Base-by-base conservation (phyloP, 53 echinoderm and acorn worm species). In the Crossaster papposus region DNA sequence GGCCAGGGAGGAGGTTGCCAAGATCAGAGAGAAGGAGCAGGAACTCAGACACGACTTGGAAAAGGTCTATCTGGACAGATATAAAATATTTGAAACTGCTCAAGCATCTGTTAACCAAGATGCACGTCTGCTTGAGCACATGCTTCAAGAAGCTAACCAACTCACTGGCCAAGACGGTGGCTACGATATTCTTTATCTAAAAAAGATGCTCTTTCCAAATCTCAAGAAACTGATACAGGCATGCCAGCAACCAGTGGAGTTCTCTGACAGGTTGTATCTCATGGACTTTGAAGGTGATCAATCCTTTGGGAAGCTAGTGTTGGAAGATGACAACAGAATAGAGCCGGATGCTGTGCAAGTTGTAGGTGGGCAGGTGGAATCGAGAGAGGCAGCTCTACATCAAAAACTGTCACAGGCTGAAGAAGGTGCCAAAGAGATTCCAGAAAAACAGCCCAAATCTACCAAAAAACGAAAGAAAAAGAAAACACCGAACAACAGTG, bases 201-300 rank as follows among this genome's bases (percentile, higher is more conserved):
- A 78, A 22, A 17, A 24, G n/a, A 78, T 33, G 51, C 78, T 78
- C 20, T 44, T 51, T 24, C 24, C 31, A 17, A 78, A 78, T 37
- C 50, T 78, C 51, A 28, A 37, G 13, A 44, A 78, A 78, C 38
- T 78, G 12, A 78, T 34, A 14, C 24, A 78, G 50, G 17, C 44
- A 44, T 44, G 44, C 44, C 6, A 50, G 24, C 26, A 50, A 3
- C 24, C 24, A 1, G 78, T 18, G 38, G 34, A 24, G 13, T 37
- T 50, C 9, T 78, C 78, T 78, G 36, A 78, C 38, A 78, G 36
- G 9, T 50, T 78, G 8, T 37, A 24, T 13, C 34, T 51, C 14
- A 37, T 37, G 37, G 78, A 78, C 24, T 78, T 37, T 50, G 28
- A 78, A 77, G 77, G 50, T 77, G 50, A 77, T 38, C 18, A 36